These are phyloP conservation scores for Morpho achilles DNA, from an alignment of 2,888 invertebrate species.

Conservation along the genomic window DNA sequence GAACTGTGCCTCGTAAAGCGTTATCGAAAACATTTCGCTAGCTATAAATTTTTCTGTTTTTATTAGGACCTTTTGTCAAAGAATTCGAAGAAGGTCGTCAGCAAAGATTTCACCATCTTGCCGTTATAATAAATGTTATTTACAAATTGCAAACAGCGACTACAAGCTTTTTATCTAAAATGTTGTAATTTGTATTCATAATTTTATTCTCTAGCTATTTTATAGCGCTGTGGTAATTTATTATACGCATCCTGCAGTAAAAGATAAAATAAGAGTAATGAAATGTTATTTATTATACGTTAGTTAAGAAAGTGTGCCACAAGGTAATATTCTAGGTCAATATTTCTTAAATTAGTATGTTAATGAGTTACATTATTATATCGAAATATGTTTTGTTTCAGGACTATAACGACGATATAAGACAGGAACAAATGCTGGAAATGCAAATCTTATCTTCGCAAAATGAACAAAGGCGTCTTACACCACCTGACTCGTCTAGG, in stretches of 20 bases:
- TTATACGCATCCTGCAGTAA: too few relatives aligned
- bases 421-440: slow-evolving; percentile 95
- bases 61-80: slow-evolving; percentile 3
- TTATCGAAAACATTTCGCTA: slow-evolving; percentile 6
- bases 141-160: not conserved
- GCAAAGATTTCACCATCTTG: slow-evolving; percentile 1
- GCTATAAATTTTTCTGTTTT: slow-evolving; percentile 10
- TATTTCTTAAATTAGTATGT: not conserved
- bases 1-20: slow-evolving; percentile 9
- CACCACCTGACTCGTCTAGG: slow-evolving; percentile 66
- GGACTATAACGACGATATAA: slow-evolving; percentile 95
- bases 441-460: slow-evolving; percentile 89
- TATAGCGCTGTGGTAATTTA: too few relatives aligned
- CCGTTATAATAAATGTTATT: slow-evolving; percentile 3
- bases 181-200: too few relatives aligned
- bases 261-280: too few relatives aligned
- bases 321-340: too few relatives aligned
- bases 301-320: too few relatives aligned
- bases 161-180: not conserved
- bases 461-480: slow-evolving; percentile 64
- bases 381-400: slow-evolving; percentile 47
- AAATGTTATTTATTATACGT: too few relatives aligned
- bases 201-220: too few relatives aligned
- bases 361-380: not conserved
- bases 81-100: not conserved